phyloP scores from a whole-genome alignment of 2,888 invertebrate species.

The Nephrocerus scutellatus region DNA sequence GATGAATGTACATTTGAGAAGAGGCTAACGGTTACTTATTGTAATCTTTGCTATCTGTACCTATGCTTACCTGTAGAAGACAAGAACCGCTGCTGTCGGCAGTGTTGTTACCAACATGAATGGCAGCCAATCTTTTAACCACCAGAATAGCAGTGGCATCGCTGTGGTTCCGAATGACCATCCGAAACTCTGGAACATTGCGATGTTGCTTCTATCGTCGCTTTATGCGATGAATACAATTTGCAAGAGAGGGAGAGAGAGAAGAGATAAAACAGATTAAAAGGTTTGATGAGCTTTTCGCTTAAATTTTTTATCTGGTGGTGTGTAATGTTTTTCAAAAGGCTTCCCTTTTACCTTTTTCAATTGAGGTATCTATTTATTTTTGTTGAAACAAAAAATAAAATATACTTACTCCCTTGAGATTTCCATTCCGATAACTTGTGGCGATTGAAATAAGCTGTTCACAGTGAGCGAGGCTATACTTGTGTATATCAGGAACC shows the following conservation, averaged over 20 bases:
- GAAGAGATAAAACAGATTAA: too few species aligned
- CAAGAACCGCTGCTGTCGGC: conserved; percentile 47
- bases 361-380: too few species aligned
- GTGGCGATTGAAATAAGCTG: conserved; percentile 49
- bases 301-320: too few species aligned
- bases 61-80: conserved; percentile 47
- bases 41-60: not conserved
- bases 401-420: conserved; percentile 46
- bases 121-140: conserved; percentile 48
- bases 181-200: conserved; percentile 50
- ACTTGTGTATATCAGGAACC: conserved; percentile 47
- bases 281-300: too few species aligned
- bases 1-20: too few species aligned
- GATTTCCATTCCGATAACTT: conserved; percentile 53
- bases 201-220: conserved; percentile 49
- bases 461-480: conserved; percentile 48
- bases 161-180: conserved; percentile 51
- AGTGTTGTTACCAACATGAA: conserved; percentile 50
- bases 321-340: too few species aligned
- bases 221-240: conserved; percentile 27
- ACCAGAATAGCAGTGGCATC: conserved; percentile 52
- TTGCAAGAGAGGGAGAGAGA: conserved; percentile 13
- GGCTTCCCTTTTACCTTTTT: too few species aligned
- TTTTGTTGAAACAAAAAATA: too few species aligned
- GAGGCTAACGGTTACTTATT: too few species aligned